Base-by-base conservation (phyloP, 2,113 vertebrate genomes). In the Meles meles region DNA sequence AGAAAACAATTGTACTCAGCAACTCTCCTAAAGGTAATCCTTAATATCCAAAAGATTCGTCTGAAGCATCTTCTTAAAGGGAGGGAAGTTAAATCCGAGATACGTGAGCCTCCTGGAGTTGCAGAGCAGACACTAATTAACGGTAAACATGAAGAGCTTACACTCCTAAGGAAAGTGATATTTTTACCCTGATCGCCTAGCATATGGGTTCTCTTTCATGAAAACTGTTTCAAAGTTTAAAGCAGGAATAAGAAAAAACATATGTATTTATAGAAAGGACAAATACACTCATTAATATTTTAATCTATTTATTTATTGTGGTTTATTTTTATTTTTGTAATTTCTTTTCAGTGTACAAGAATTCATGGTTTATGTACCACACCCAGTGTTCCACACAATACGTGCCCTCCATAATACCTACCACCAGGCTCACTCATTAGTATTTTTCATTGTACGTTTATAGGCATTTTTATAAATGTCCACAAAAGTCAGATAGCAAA, bases 1-100 rank as follows among this genome's bases (percentile, higher is more conserved):
- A 95, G 74, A 93, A 90, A 91, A 52, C 25, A 57, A 96, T 81
- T 81, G 39, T 11, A 88, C 39, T 65, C 67, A 57, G 72, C 49
- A 88, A 90, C 67, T 91, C 91, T 91, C 83, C 83, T 93, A 83
- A 96, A 93, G 47, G 52, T 55, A 93, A 25, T 77, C 59, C 90
- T 95, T 89, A 76, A 39, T 91, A 55, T 76, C 44, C 72, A 82
- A 82, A 96, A 42, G 52, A 91, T 90, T 37, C n/a, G 29, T 47
- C 63, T 34, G 47, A 95, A 90, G 25, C n/a, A 77, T 31, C 18
- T 90, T 85, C 25, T 90, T 82, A 67, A 96, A 97, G 42, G 5
- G 8, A 77, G 42, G 52, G 63, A n/a, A 79, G 31, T 63, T 74
- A 90, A 88, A 63, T 29, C 23, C 39, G 61, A 47, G 47, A 13